Evolutionary conservation across 1,140 invertebrate genomes (phyloP).

Genomic region (Monomorium pharaonis): DNA sequence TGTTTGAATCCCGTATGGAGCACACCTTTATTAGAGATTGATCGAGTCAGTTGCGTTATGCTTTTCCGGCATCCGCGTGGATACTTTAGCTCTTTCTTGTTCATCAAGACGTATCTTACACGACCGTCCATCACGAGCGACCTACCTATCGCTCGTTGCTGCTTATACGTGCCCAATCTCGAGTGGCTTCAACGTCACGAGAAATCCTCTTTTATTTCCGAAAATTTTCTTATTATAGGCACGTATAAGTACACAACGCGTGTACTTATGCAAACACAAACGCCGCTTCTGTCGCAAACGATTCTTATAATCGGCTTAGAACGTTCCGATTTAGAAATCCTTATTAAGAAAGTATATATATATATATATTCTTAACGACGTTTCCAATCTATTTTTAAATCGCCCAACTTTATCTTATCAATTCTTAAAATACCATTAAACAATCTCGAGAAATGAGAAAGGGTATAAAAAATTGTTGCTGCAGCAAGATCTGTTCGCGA

Average conservation of each 20-base stretch:
- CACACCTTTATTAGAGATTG: neutral
- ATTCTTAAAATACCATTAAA: neutral
- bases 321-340: neutral
- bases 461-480: neutral
- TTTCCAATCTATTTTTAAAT: neutral
- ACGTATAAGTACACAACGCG: neutral
- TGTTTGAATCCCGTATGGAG: conserved; percentile 26
- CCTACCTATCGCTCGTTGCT: neutral
- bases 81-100: neutral
- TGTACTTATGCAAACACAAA: conserved; percentile 1
- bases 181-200: neutral
- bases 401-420: neutral
- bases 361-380: neutral
- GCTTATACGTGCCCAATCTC: conserved; percentile 35
- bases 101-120: conserved; percentile 5
- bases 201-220: conserved; percentile 4
- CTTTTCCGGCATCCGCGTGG: neutral
- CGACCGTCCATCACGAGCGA: neutral
- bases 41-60: neutral
- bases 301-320: neutral
- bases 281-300: neutral
- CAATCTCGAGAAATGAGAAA: neutral
- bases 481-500: neutral
- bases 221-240: neutral
- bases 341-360: neutral